phyloP scores from a whole-genome alignment of 2,888 invertebrate genomes.

The Argyra leucocephala region DNA sequence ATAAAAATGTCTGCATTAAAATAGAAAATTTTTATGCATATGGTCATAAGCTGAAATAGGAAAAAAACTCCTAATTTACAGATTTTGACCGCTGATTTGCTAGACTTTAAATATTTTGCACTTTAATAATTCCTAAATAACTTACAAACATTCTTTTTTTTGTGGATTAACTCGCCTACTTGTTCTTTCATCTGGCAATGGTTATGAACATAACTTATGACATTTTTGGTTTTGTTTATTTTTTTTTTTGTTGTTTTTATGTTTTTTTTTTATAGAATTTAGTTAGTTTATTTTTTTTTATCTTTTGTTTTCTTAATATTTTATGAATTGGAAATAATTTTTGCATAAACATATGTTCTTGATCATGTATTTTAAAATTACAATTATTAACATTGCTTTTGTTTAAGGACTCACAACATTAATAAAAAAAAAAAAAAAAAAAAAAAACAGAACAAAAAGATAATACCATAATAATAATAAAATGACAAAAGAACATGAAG shows the following conservation, averaged over 20 bases:
- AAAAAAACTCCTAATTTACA: no score
- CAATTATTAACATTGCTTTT: neutral
- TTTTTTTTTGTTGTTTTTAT: neutral
- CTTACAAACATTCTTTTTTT: no score
- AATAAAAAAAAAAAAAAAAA: no score
- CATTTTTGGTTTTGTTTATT: constrained; percentile 2
- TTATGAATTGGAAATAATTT: neutral
- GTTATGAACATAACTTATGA: neutral
- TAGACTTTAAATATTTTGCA: no score
- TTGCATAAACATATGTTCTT: constrained; percentile 1
- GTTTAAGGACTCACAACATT: neutral
- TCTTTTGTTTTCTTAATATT: neutral
- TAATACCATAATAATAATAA: neutral
- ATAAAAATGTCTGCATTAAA: no score
- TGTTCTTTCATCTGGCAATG: neutral
- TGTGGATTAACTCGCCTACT: no score
- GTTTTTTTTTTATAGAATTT: neutral
- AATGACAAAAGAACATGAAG: neutral
- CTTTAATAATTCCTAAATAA: no score
- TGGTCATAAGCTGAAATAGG: no score
- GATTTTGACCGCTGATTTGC: no score
- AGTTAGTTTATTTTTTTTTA: neutral
- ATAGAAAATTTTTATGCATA: no score
- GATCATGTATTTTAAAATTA: constrained; percentile 6
- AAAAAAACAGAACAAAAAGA: neutral